These are phyloP conservation scores for Halocaridina rubra DNA, from an alignment of 2,888 invertebrate species.

Conservation along the genomic window DNA sequence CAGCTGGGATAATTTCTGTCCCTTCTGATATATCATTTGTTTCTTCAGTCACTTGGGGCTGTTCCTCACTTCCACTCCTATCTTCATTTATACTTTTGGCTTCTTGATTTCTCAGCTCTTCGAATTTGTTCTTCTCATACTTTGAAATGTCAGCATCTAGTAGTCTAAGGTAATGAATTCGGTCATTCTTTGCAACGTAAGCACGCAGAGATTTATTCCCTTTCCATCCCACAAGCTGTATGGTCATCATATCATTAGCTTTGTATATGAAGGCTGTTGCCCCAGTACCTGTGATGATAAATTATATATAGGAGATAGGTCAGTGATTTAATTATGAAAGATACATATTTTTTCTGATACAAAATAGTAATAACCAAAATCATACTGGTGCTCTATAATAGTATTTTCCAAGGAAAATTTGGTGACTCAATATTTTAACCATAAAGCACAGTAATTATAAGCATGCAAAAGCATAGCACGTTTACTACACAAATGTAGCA, in stretches of 20 bases:
- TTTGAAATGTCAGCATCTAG: constrained; percentile 87
- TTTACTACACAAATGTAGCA: not conserved
- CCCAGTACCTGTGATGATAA: constrained; percentile 26
- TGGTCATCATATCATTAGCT: constrained; percentile 62
- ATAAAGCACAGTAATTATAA: no score
- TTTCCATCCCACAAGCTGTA: constrained; percentile 90
- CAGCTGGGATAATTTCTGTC: no score
- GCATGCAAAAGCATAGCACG: not conserved
- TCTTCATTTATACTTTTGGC: not conserved
- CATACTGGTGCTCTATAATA: no score
- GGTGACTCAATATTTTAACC: no score
- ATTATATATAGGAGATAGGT: no score
- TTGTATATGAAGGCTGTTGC: constrained; percentile 44
- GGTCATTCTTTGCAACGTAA: constrained; percentile 86
- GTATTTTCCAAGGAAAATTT: no score
- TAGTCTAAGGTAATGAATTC: constrained; percentile 86
- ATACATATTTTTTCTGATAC: no score
- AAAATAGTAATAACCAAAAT: no score
- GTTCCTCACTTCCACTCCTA: no score
- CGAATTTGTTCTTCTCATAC: constrained; percentile 75
- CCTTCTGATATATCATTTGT: no score
- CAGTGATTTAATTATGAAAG: no score
- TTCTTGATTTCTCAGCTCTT: constrained; percentile 13
- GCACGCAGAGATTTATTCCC: constrained; percentile 88
- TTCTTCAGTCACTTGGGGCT: no score